Evolutionary conservation across 2,113 vertebrate genomes (phyloP), one percentile per base, ranked within the genome.

Genomic region (Semicossyphus pulcher): DNA sequence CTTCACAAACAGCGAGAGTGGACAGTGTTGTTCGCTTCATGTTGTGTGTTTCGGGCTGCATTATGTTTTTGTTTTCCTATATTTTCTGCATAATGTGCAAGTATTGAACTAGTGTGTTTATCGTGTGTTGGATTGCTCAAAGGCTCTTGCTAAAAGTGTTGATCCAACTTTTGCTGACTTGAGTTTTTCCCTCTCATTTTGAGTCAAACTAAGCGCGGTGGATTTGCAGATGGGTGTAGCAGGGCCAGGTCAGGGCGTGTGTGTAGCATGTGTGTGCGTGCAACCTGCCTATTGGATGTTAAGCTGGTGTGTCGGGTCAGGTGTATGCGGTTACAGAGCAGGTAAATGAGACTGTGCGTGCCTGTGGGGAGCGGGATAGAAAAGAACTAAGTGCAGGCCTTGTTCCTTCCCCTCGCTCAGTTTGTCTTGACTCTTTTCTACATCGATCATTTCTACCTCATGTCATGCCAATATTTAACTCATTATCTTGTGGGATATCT

Each of bases 251-350:
- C 5, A 21, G 54, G 73, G 76, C 18, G 18, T 41, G 78, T 67
- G 73, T 37, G 49, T 25, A 25, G 16, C 60, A 14, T 72, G 76
- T 31, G 86, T 34, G 26, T 67, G 74, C 63, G 39, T 80, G 80
- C 64, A 76, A 9, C 51, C 34, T 49, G 29, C 36, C 60, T 25
- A 74, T 20, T 88, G 72, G 62, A 52, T 20, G 58, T 52, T 64
- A 18, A 32, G 48, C 34, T 76, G 68, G 68, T 77, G 59, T 61
- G 80, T 54, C 51, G 81, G 87, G 83, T 87, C 84, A 88, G 76
- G 77, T 80, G 79, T 85, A 48, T 78, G 84, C 48, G 52, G 84
- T 80, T 88, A 65, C 64, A 71, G 72, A 57, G 71, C 45, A 51
- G 59, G 20, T 60, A 84, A 87, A 80, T 75, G 84, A 89, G 67